phyloP scores from a whole-genome alignment of 1,140 invertebrate genomes.

The Condylostylus longicornis region DNA sequence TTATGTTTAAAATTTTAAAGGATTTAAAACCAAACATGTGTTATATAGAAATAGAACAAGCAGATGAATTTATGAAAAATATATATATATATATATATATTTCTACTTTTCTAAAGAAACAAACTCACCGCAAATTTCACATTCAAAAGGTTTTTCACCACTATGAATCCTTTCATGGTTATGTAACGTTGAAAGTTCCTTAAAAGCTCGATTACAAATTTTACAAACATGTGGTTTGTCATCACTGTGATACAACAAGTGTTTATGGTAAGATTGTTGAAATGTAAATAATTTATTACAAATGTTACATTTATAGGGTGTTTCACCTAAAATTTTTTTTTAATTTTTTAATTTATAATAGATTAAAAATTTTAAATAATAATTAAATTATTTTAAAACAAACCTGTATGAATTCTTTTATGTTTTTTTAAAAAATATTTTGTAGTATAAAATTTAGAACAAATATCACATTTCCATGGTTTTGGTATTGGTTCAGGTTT shows the following conservation, averaged over 20 bases:
- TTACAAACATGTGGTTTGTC: conserved; percentile 67
- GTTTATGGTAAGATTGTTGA: conserved; percentile 83
- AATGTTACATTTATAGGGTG: conserved; percentile 67
- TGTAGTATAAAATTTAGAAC: conserved; percentile 70
- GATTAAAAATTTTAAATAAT: not conserved
- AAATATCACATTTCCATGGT: conserved; percentile 70
- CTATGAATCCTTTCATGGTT: conserved; percentile 75
- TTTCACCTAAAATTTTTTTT: conserved; percentile 47
- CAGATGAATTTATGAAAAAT: too few relatives aligned
- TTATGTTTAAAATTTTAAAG: too few relatives aligned
- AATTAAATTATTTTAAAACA: conserved; percentile 2
- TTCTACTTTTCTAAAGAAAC: not conserved
- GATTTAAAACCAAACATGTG: too few relatives aligned
- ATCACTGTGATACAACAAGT: conserved; percentile 70
- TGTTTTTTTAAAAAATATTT: conserved; percentile 85
- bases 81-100: too few relatives aligned
- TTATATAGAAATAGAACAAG: too few relatives aligned
- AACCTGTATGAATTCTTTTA: conserved; percentile 61
- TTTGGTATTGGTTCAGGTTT: conserved; percentile 26
- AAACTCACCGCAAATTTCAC: conserved; percentile 68
- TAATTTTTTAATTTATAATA: not conserved
- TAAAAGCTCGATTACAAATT: conserved; percentile 69
- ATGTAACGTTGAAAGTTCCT: conserved; percentile 75
- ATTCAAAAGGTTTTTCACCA: conserved; percentile 81
- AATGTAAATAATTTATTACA: conserved; percentile 82